Percentiles rank a stretch among this genome's conserved stretches.
phyloP scores from a whole-genome alignment of 2,113 vertebrate species.

The Chloropsis cyanopogon region DNA sequence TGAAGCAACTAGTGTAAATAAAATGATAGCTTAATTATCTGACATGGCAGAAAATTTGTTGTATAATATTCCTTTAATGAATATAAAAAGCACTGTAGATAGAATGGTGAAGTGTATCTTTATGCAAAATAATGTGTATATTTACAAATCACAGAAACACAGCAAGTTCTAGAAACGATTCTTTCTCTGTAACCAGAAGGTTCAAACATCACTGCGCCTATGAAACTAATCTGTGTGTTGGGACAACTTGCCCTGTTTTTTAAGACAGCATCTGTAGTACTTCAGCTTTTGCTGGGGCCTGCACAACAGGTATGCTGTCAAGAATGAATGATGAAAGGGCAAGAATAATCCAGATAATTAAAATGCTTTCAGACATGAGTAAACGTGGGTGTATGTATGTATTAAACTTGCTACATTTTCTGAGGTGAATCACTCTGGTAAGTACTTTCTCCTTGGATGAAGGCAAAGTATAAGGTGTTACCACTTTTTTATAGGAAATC shows the following conservation, averaged over 20 bases:
- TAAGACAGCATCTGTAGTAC: neutral
- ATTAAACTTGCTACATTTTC: neutral
- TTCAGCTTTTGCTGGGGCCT: neutral
- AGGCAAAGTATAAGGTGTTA: neutral
- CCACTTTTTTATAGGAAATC: neutral
- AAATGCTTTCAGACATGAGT: slow-evolving; percentile 37
- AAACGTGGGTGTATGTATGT: neutral
- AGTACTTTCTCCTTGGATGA: neutral
- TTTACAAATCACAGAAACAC: neutral
- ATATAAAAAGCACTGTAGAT: slow-evolving; percentile 73
- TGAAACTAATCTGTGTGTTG: neutral
- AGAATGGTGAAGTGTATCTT: slow-evolving; percentile 57
- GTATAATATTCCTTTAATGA: slow-evolving; percentile 79
- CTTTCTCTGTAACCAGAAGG: neutral
- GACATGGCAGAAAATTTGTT: slow-evolving; percentile 51
- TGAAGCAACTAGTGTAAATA: slow-evolving; percentile 68
- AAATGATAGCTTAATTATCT: slow-evolving; percentile 28
- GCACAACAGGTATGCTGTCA: neutral
- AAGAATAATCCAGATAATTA: slow-evolving; percentile 19
- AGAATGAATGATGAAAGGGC: neutral
- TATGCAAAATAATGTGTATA: slow-evolving; percentile 34
- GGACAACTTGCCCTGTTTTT: neutral
- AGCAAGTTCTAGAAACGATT: neutral
- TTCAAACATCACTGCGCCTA: neutral
- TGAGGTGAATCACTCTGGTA: neutral